Conservation (phyloP, 64 coral and sea anemone genomes). For the Dendrophyllia cribrosa region DNA sequence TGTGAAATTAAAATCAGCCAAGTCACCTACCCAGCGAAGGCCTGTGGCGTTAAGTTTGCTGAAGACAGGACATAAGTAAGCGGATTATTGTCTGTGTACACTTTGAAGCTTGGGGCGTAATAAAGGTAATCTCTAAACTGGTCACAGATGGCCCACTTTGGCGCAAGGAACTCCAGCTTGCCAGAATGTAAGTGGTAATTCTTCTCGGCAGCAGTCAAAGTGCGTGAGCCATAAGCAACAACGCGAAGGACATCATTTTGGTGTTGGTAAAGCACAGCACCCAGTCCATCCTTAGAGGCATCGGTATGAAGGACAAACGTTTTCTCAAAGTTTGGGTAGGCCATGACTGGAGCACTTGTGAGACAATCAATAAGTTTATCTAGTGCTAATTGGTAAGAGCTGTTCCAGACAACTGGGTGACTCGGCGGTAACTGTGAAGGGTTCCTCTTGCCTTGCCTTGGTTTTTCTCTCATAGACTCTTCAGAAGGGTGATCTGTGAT, state of each 20-base stretch:
- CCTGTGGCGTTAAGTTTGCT: conserved; percentile 43
- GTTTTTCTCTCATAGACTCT: background rate
- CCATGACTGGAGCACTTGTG: conserved; percentile 23
- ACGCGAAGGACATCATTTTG: conserved; percentile 37
- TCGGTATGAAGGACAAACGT: conserved; percentile 52
- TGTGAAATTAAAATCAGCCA: conserved; percentile 56
- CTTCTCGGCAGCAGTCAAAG: conserved; percentile 27
- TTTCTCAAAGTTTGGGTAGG: conserved; percentile 28
- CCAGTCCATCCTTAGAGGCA: conserved; percentile 38
- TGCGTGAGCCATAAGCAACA: conserved; percentile 37
- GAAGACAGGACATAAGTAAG: conserved; percentile 39
- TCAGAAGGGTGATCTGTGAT: background rate
- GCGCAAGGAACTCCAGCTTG: conserved; percentile 23
- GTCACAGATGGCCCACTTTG: conserved; percentile 38
- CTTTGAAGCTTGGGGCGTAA: conserved; percentile 50
- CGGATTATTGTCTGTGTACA: conserved; percentile 55
- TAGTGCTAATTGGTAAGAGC: conserved; percentile 29
- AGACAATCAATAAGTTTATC: conserved; percentile 16
- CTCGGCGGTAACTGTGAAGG: conserved; percentile 23
- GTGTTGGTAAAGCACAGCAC: conserved; percentile 52
- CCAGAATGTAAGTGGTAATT: conserved; percentile 44
- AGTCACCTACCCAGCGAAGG: conserved; percentile 24
- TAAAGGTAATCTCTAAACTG: conserved; percentile 58
- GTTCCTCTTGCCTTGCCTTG: background rate
- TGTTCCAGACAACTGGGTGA: conserved; percentile 45